Evolutionary conservation across 2,888 invertebrate species (phyloP).

Genomic region (Druceiella hillmani): DNA sequence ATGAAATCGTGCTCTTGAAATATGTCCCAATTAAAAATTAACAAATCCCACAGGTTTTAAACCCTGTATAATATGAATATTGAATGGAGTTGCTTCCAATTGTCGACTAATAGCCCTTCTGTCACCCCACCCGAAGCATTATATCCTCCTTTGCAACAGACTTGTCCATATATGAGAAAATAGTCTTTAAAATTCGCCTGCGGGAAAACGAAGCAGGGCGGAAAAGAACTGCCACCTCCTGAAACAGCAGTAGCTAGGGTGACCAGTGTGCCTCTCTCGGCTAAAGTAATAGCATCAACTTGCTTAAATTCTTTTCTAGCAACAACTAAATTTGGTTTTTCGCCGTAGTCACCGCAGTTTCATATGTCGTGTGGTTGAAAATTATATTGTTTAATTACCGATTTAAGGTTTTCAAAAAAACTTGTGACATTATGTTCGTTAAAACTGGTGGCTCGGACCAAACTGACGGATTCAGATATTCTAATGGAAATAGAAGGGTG

Average conservation of each 20-base stretch:
- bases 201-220: conserved; percentile 13
- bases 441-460: conserved; percentile 17
- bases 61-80: too few relatives aligned
- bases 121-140: too few relatives aligned
- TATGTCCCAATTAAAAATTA: too few relatives aligned
- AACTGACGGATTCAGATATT: conserved; percentile 12
- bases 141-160: too few relatives aligned
- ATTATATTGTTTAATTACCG: conserved; percentile 8
- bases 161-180: too few relatives aligned
- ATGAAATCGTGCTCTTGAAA: too few relatives aligned
- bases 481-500: conserved; percentile 8
- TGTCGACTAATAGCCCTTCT: too few relatives aligned
- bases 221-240: conserved; percentile 11
- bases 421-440: conserved; percentile 15
- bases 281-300: too few relatives aligned
- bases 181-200: conserved; percentile 6
- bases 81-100: too few relatives aligned
- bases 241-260: conserved; percentile 12
- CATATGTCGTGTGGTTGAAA: conserved; percentile 12
- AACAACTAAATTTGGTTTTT: conserved; percentile 14
- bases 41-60: too few relatives aligned
- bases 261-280: conserved; percentile 13
- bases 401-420: conserved; percentile 20
- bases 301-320: conserved; percentile 8
- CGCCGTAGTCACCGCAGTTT: conserved; percentile 15